A percentile compares a stretch with the other conserved stretches of the same genome.
Conservation (phyloP, 2,113 vertebrate species). For the Actenoides lindsayi region DNA sequence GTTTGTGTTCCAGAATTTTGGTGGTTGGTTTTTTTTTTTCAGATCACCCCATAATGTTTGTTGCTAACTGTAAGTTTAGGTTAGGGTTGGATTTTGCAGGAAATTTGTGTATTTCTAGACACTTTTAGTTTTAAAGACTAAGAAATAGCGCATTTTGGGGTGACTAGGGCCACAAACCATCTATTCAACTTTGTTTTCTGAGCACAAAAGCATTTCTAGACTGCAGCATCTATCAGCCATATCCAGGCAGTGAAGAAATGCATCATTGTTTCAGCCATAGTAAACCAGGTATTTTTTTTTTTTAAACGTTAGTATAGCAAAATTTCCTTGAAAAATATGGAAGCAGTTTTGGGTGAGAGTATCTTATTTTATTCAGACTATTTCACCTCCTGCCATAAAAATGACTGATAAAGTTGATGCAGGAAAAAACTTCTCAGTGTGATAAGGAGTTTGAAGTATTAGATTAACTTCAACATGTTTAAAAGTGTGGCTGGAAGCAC, state of each 20-base stretch:
- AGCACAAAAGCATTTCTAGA: neutral
- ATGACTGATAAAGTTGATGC: neutral
- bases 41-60: neutral
- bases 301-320: neutral
- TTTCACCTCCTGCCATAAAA: neutral
- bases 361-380: neutral
- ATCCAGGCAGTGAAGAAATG: neutral
- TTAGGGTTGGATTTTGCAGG: neutral
- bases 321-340: neutral
- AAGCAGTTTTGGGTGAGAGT: neutral
- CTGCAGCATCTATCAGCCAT: neutral
- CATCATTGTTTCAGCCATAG: neutral
- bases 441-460: neutral
- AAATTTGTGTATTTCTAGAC: neutral
- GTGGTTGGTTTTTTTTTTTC: neutral
- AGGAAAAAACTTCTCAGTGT: neutral
- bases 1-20: neutral
- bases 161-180: neutral
- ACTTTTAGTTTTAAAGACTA: neutral
- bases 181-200: neutral
- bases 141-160: rapidly evolving
- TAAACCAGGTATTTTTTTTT: neutral
- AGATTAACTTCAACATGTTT: neutral
- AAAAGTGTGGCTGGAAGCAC: neutral
- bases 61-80: neutral